Evolutionary conservation across 1,140 invertebrate species (phyloP), one percentile per base, ranked within the genome.

Genomic region (Drosophila erecta): DNA sequence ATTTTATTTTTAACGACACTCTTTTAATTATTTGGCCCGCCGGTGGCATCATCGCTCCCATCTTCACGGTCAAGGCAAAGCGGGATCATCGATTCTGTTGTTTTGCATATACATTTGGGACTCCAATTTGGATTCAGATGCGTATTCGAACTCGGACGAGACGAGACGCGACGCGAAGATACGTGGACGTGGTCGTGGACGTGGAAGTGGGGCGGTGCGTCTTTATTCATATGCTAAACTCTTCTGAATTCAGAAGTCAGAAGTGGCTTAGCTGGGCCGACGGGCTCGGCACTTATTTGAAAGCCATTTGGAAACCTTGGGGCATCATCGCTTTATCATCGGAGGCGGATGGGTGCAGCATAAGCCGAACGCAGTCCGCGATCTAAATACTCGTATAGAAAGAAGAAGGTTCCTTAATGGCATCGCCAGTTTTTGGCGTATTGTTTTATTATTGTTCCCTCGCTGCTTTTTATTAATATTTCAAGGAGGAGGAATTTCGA

Each of bases 201-300:
- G 43, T 41, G 24, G 41, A 50, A 24, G 49, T 41, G 53, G 35
- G 35, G 60, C 44, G 56, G 50, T 47, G 58, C 46, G 59, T 44
- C 40, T 81, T 81, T 83, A 86, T 86, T 83, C 79, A 89, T 87
- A 86, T 89, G 83, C 79, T 83, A 86, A 86, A 83, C 56, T 81
- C 78, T 51, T 56, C 58, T 50, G 56, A 86, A 81, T 59, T 54
- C 51, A 30, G 59, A 62, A 62, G 76, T 78, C 83, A 54, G 70
- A 86, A 84, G 76, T 84, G 71, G 61, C 59, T 76, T 58, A 69
- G 73, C 73, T 69, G 49, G 51, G 71, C 46, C 46, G 37, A 65
- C 64, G 46, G 72, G 62, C 71, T 51, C 30, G 73, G 74, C 55
- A 41, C 79, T 73, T 86, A 87, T 81, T 86, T 87, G 56, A 86